Evolutionary conservation across 2,888 invertebrate species (phyloP), one percentile per base, ranked within the genome.

Genomic region (Amblyjoppa fuscipennis): DNA sequence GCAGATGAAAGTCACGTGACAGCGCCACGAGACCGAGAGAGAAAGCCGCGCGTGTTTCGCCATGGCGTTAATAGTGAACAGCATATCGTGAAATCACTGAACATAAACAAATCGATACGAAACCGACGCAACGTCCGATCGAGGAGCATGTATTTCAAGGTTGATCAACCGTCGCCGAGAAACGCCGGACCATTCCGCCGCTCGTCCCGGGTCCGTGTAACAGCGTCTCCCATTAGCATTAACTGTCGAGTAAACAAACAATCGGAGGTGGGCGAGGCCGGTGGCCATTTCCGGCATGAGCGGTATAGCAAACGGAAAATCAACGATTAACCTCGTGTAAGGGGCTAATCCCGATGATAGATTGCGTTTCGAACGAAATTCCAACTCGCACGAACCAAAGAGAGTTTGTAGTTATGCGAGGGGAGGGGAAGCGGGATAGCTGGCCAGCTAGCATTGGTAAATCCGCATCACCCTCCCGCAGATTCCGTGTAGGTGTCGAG

Each of bases 401-500:
- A 25, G 56, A 56, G 41, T 41, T 9, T 41, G 9, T 9, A 41
- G 41, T 41, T 41, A 41, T 41, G 41, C 45, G 45, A 13, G 45
- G 13, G 13, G 13, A 0, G 13, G 45, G 9, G 45, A 5, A 3
- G 13, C 4, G 13, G 45, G 41, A 5, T 11, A 56, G 56, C 20
- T 25, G 11, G 9, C 25, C 3, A 59, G 25, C 28, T 7, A 11
- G 59, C 28, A 56, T 20, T 59, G 13, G 59, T 59, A 28, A 11
- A 59, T n/a, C 51, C 49, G 51, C 20, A 28, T 38, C 34, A 9
- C 20, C 34, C 41, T 31, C 45, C 13, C 45, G 16, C 11, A 66
- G 49, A 34, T 31, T 34, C 34, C 76, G 31, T 66, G 66, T 34
- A 66, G 66, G 31, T 64, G 76, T 76, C 45, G 51, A 20, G 49